Evolutionary conservation across 1,140 invertebrate species (phyloP).

Genomic region (Copidosoma floridanum): DNA sequence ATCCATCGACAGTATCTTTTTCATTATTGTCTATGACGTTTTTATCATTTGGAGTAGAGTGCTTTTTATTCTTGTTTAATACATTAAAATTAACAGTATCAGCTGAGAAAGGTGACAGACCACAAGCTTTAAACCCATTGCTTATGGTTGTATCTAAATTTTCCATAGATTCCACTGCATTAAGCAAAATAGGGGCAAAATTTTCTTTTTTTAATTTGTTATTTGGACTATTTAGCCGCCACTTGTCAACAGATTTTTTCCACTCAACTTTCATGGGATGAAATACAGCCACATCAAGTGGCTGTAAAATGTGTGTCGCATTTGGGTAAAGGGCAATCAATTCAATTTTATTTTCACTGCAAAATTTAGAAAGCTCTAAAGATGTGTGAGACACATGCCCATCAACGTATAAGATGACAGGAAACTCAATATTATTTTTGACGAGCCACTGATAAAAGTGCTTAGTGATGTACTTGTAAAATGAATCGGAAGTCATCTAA

Average conservation of each 20-base stretch:
- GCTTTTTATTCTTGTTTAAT: slow-evolving; percentile 3
- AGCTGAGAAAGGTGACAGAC: slow-evolving; percentile 27
- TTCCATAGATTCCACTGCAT: slow-evolving; percentile 12
- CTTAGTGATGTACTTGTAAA: slow-evolving; percentile 16
- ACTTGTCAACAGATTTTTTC: slow-evolving; percentile 21
- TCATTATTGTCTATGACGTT: too few relatives aligned
- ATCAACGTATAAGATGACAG: slow-evolving; percentile 35
- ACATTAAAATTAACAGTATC: slow-evolving; percentile 10
- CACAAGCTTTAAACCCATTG: slow-evolving; percentile 36
- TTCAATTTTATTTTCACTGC: slow-evolving; percentile 34
- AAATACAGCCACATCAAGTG: slow-evolving; percentile 42
- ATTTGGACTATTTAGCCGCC: slow-evolving; percentile 22
- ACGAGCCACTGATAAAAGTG: slow-evolving; percentile 24
- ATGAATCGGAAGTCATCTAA: slow-evolving; percentile 2
- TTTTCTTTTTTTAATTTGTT: slow-evolving; percentile 22
- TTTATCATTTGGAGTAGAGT: too few relatives aligned
- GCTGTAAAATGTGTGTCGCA: slow-evolving; percentile 43
- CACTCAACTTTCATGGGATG: slow-evolving; percentile 30
- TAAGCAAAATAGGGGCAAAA: slow-evolving; percentile 31
- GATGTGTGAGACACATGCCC: slow-evolving; percentile 40
- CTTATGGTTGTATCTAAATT: slow-evolving; percentile 21
- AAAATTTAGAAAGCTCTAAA: slow-evolving; percentile 33
- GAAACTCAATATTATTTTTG: slow-evolving; percentile 23
- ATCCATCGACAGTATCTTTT: too few relatives aligned
- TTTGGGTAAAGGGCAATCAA: slow-evolving; percentile 43